A percentile compares a stretch with the other conserved stretches of the same genome.
Conservation (phyloP, 2,113 vertebrate genomes). For the Pica pica region DNA sequence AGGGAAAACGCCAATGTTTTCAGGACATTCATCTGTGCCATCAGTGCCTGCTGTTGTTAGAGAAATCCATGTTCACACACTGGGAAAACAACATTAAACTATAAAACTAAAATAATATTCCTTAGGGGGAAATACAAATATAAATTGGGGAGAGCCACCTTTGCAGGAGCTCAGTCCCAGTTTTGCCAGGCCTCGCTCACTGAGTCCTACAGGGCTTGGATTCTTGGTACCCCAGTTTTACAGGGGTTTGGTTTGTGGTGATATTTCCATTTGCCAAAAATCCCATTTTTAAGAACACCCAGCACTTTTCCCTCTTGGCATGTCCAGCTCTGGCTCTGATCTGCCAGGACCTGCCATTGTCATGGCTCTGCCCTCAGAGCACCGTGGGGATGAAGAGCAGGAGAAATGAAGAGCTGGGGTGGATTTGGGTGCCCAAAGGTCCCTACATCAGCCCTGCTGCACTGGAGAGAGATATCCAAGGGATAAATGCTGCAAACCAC, state of each 20-base stretch:
- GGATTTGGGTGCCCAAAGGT: not conserved
- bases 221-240: not conserved
- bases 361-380: not conserved
- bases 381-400: not conserved
- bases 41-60: rapidly evolving
- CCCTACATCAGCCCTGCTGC: too few species aligned
- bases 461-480: not conserved
- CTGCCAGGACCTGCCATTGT: not conserved
- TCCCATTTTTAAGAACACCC: not conserved
- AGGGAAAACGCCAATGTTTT: not conserved
- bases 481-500: not conserved
- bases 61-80: not conserved
- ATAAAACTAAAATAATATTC: not conserved
- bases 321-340: not conserved
- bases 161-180: not conserved
- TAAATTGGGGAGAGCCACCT: not conserved
- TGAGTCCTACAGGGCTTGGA: not conserved
- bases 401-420: not conserved
- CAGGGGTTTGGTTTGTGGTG: not conserved
- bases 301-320: not conserved
- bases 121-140: not conserved
- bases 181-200: not conserved
- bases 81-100: not conserved
- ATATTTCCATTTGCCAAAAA: not conserved
- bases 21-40: not conserved